Conservation (phyloP, 2,113 vertebrate species). For the Melozone crissalis region DNA sequence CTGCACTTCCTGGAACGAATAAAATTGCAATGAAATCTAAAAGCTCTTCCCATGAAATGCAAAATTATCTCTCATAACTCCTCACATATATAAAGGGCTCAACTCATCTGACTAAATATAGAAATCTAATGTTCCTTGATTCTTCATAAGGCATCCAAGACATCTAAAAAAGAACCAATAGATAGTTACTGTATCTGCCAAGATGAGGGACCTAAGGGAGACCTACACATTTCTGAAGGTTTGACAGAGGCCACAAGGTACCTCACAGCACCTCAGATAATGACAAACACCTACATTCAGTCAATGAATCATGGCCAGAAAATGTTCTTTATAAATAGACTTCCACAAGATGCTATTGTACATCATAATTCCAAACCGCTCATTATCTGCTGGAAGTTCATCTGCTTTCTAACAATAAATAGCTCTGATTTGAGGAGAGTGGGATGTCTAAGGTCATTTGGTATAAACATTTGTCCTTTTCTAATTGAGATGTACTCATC, state of each 20-base stretch:
- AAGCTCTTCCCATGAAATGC: neutral
- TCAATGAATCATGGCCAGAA: slow-evolving; percentile 14
- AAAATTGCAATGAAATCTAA: neutral
- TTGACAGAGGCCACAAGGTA: neutral
- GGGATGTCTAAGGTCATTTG: neutral
- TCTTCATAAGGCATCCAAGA: neutral
- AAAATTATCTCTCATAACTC: neutral
- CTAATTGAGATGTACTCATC: neutral
- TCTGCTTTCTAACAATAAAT: slow-evolving; percentile 13
- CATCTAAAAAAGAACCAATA: neutral
- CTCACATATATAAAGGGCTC: neutral
- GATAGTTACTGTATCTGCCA: neutral
- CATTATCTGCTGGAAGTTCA: neutral
- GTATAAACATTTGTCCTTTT: neutral
- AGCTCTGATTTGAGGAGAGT: slow-evolving; percentile 11
- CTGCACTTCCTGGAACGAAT: neutral
- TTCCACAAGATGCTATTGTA: neutral
- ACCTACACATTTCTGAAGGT: neutral
- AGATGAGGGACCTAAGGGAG: neutral
- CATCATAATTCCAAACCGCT: neutral
- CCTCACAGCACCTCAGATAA: neutral
- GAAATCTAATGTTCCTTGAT: neutral
- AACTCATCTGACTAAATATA: neutral
- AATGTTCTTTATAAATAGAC: slow-evolving; percentile 23
- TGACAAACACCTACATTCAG: slow-evolving; percentile 14